These are phyloP conservation scores for Drosophila melanogaster DNA, from an alignment of 1,140 invertebrate species.

Conservation along the genomic window DNA sequence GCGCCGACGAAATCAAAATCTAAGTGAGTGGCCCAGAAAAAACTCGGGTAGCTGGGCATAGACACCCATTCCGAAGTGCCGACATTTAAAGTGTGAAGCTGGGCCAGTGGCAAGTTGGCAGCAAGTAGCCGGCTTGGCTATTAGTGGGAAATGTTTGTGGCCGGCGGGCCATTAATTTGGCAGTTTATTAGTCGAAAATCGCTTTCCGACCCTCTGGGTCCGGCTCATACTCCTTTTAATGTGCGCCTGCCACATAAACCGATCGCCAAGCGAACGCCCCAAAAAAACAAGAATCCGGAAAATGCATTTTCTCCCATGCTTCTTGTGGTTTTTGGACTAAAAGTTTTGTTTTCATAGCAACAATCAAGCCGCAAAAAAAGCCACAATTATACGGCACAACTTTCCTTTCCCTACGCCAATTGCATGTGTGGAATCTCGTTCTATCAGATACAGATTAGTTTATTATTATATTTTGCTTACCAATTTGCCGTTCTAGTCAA, in stretches of 20 bases:
- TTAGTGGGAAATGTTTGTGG: slow-evolving; percentile 37
- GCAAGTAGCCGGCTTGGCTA: slow-evolving; percentile 55
- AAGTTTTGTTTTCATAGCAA: slow-evolving; percentile 35
- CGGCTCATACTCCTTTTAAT: slow-evolving; percentile 55
- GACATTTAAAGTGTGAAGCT: slow-evolving; percentile 36
- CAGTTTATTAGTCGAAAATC: slow-evolving; percentile 72
- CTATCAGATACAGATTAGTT: slow-evolving; percentile 46
- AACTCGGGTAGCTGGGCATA: slow-evolving; percentile 22
- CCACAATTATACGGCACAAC: slow-evolving; percentile 62
- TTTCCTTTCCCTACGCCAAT: slow-evolving; percentile 59
- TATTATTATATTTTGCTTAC: slow-evolving; percentile 6
- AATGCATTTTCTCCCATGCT: slow-evolving; percentile 41
- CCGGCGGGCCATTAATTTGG: slow-evolving; percentile 57
- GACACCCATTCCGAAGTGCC: slow-evolving; percentile 37
- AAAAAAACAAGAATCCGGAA: slow-evolving; percentile 54
- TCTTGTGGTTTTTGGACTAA: slow-evolving; percentile 37
- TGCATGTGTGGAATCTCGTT: slow-evolving; percentile 47
- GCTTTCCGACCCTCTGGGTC: slow-evolving; percentile 1
- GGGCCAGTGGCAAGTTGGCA: slow-evolving; percentile 15
- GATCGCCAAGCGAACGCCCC: slow-evolving; percentile 56
- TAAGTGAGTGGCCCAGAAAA: slow-evolving; percentile 61
- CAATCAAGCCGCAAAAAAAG: slow-evolving; percentile 23
- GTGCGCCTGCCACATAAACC: slow-evolving; percentile 53
- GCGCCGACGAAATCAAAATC: slow-evolving; percentile 33
- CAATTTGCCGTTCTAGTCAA: slow-evolving; percentile 45